These are phyloP conservation scores for Papio anubis DNA, from an alignment of 2,113 vertebrate species.

Conservation along the genomic window DNA sequence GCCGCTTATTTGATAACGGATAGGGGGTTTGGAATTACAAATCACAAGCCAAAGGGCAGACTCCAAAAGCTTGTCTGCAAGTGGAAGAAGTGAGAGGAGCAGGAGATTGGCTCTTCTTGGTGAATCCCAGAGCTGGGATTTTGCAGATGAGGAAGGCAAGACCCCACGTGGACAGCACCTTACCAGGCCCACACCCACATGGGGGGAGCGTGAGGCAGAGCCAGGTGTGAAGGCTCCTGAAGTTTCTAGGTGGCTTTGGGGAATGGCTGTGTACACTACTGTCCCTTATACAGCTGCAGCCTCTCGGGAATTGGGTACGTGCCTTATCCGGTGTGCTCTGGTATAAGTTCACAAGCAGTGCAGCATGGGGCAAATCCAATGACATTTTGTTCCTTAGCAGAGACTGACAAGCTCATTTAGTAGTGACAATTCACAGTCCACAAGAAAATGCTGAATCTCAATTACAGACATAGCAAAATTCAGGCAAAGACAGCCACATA, in stretches of 20 bases:
- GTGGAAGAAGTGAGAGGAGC: background rate
- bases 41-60: background rate
- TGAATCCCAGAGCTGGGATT: background rate
- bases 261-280: background rate
- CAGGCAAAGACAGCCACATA: slow-evolving; percentile 67
- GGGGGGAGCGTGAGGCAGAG: background rate
- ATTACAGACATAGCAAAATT: slow-evolving; percentile 66
- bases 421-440: slow-evolving; percentile 59
- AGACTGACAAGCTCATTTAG: slow-evolving; percentile 64
- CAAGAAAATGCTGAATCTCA: slow-evolving; percentile 78
- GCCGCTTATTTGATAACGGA: background rate
- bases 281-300: background rate
- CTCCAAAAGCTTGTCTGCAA: background rate
- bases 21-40: background rate
- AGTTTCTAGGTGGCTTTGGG: background rate
- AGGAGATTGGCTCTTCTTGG: background rate
- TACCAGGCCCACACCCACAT: rapidly evolving
- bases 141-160: background rate
- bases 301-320: background rate
- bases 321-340: background rate
- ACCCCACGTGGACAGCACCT: rapidly evolving
- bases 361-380: slow-evolving; percentile 21
- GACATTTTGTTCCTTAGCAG: slow-evolving; percentile 49
- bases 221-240: background rate
- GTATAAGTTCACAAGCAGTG: background rate